Evolutionary conservation across 2,797 vertebrate genomes (phyloP).

Genomic region (Oryzias sinensis): DNA sequence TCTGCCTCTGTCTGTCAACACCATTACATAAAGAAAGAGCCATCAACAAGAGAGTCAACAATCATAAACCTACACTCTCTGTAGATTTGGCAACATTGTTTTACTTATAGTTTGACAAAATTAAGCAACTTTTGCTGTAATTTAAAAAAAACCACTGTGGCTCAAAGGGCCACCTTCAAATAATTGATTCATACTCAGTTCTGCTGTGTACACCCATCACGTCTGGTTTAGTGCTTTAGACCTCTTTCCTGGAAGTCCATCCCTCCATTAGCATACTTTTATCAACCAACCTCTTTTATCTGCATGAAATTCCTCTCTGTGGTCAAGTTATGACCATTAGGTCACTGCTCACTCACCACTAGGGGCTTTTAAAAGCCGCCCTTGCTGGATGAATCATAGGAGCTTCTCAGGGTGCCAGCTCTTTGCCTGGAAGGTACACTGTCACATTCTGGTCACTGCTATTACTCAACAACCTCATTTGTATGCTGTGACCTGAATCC

Average conservation of each 20-base stretch:
- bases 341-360: slow-evolving; percentile 41
- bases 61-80: slow-evolving; percentile 23
- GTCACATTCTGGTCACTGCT: slow-evolving; percentile 33
- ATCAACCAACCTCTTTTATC: slow-evolving; percentile 15
- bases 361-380: slow-evolving; percentile 43
- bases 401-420: slow-evolving; percentile 16
- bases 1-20: slow-evolving; percentile 66
- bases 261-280: slow-evolving; percentile 10
- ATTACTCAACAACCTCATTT: slow-evolving; percentile 38
- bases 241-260: slow-evolving; percentile 46
- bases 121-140: too few relatives aligned
- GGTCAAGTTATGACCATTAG: slow-evolving; percentile 29
- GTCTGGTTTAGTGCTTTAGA: slow-evolving; percentile 31
- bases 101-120: too few relatives aligned
- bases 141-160: too few relatives aligned
- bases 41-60: slow-evolving; percentile 31
- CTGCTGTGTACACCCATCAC: neutral
- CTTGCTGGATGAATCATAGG: slow-evolving; percentile 41
- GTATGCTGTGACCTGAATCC: slow-evolving; percentile 15
- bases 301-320: slow-evolving; percentile 22
- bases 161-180: too few relatives aligned
- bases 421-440: slow-evolving; percentile 41
- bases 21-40: slow-evolving; percentile 54
- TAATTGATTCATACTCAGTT: slow-evolving; percentile 5
- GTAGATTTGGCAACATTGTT: too few relatives aligned